These are phyloP conservation scores for Ptychochromis oligacanthus DNA, from an alignment of 2,113 vertebrate species.

Conservation along the genomic window DNA sequence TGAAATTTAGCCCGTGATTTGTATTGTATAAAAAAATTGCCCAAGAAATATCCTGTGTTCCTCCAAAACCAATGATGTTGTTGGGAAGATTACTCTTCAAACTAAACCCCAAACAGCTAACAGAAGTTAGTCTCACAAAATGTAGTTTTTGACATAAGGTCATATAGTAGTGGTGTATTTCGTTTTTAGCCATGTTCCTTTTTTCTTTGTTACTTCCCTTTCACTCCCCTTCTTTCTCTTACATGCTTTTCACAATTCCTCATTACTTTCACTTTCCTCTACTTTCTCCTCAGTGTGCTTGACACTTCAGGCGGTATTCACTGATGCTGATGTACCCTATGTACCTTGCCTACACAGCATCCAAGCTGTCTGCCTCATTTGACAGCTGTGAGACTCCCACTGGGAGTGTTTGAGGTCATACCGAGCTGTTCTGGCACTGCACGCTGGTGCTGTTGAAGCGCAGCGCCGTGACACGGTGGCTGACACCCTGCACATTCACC, in stretches of 20 bases:
- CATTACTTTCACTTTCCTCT: slow-evolving; percentile 24
- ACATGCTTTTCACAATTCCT: slow-evolving; percentile 9
- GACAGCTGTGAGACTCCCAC: slow-evolving; percentile 62
- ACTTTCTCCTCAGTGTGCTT: slow-evolving; percentile 30
- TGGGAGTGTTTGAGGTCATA: slow-evolving; percentile 74
- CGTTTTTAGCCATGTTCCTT: not conserved
- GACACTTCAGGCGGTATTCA: slow-evolving; percentile 44
- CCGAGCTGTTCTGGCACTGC: slow-evolving; percentile 99
- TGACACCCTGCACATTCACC: slow-evolving; percentile 87
- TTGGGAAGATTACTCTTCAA: not conserved
- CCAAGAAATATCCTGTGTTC: not conserved
- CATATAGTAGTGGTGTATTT: not conserved
- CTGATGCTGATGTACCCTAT: slow-evolving; percentile 53
- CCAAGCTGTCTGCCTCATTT: slow-evolving; percentile 55
- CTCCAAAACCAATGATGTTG: not conserved
- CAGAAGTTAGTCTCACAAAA: slow-evolving; percentile 7
- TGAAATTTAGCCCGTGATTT: slow-evolving; percentile 41
- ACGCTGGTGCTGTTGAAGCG: slow-evolving; percentile 99
- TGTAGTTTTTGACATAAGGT: not conserved
- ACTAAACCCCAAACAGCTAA: not conserved
- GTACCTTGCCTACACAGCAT: slow-evolving; percentile 57
- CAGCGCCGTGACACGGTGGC: slow-evolving; percentile 93
- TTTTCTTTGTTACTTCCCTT: not conserved
- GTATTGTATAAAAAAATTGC: slow-evolving; percentile 10
- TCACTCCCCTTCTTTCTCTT: not conserved